Evolutionary conservation across 2,888 invertebrate genomes (phyloP), one percentile per base, ranked within the genome.

Genomic region (Crepidodera aurea): DNA sequence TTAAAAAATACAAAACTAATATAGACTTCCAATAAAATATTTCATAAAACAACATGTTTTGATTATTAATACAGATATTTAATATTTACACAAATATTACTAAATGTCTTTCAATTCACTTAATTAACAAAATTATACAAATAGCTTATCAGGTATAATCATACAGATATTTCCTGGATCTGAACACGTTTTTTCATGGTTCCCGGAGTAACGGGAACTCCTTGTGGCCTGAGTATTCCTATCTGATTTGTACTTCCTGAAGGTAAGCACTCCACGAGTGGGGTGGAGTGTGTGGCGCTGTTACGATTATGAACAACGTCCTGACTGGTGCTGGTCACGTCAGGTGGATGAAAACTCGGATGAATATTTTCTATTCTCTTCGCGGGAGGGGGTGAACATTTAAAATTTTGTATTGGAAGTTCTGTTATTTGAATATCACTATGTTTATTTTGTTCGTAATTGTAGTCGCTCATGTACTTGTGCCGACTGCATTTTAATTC

Each of bases 111-210:
- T 57, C 34, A 55, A 46, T 48, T 57, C 57, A 39, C 57, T 57
- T 27, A 50, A 48, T 15, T 46, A 46, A 46, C 19, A 27, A 53
- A 53, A 53, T 39, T 53, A 34, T 25, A 48, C 25, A 56, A 37
- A 56, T 34, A 6, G 12, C 22, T 18, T 29, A 29, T 46, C 44
- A 56, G 32, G 19, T 34, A 56, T 46, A 46, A 56, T 89, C 87
- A 94, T 83, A 94, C 94, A 65, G 93, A 93, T 83, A 94, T 94
- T 82, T 94, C 94, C 82, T 93, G 93, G 80, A 94, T 94, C 83
- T 94, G 94, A 75, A 94, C 94, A 81, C 94, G 87, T 82, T 94
- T 94, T 82, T 94, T 94, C 84, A 89, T 88, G 67, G 90, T 89
- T 60, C 90, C 89, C 6, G 91, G 90, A 0, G 91, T 89, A 40